A percentile compares a stretch with the other conserved stretches of the same genome.
Conservation (phyloP, 1,140 invertebrate species). For the Aphelinus certus region DNA sequence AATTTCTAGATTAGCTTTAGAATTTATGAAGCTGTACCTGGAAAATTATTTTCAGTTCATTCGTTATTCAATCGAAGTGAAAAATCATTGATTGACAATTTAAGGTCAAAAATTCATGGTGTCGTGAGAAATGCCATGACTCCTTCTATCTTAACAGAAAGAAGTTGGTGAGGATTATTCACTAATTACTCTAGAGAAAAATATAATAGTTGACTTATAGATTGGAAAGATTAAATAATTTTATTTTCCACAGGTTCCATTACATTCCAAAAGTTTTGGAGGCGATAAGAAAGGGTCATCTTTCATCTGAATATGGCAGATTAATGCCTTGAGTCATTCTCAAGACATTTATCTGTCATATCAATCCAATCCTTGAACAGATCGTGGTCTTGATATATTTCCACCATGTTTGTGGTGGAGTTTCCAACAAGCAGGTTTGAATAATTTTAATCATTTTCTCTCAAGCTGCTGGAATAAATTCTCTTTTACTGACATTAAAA, state of each 20-base stretch:
- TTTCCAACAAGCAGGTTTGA: too few species aligned
- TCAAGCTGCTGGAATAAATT: too few species aligned
- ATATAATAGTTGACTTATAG: slow-evolving; percentile 8
- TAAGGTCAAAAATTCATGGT: slow-evolving; percentile 76
- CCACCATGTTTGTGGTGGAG: too few species aligned
- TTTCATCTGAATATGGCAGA: slow-evolving; percentile 84
- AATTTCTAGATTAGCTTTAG: too few species aligned
- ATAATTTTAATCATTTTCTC: too few species aligned
- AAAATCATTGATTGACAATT: slow-evolving; percentile 71
- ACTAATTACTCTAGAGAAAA: background rate
- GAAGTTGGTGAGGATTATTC: slow-evolving; percentile 69
- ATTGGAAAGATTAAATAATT: slow-evolving; percentile 32
- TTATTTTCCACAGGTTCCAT: slow-evolving; percentile 69
- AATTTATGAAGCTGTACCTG: background rate
- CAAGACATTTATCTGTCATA: too few species aligned
- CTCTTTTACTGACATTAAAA: too few species aligned
- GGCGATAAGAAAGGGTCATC: slow-evolving; percentile 81
- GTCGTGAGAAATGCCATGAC: slow-evolving; percentile 74
- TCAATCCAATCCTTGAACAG: too few species aligned
- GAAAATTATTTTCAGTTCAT: slow-evolving; percentile 60
- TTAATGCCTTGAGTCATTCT: slow-evolving; percentile 70
- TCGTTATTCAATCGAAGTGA: slow-evolving; percentile 76
- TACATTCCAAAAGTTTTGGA: slow-evolving; percentile 86
- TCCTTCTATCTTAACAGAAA: slow-evolving; percentile 74
- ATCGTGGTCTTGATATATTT: too few species aligned